Conservation (phyloP, 2,797 vertebrate genomes). For the Periophthalmus magnuspinnatus region DNA sequence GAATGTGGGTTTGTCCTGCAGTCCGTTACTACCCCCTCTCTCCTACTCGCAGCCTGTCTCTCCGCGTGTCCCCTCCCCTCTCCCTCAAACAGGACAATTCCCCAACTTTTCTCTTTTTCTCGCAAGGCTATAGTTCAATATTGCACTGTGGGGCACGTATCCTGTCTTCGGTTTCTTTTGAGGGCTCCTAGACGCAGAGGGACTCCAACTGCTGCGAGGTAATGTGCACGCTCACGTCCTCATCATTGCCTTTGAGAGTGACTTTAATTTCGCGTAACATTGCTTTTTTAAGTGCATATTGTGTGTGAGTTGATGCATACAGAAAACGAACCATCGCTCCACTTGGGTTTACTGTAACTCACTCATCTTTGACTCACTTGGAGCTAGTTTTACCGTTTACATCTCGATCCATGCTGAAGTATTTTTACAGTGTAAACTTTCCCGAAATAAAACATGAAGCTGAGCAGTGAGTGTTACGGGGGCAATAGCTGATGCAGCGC, state of each 20-base stretch:
- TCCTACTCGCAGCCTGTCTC: slow-evolving; percentile 48
- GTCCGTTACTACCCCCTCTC: slow-evolving; percentile 75
- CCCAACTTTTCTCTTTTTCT: slow-evolving; percentile 81
- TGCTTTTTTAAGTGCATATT: slow-evolving; percentile 40
- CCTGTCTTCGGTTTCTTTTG: slow-evolving; percentile 77
- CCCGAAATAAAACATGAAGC: slow-evolving; percentile 12
- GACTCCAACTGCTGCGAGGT: slow-evolving; percentile 73
- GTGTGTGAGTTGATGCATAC: slow-evolving; percentile 3
- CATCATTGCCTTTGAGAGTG: slow-evolving; percentile 49
- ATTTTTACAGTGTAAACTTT: slow-evolving; percentile 11
- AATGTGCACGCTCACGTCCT: slow-evolving; percentile 45
- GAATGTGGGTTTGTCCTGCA: slow-evolving; percentile 82
- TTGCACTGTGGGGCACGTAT: slow-evolving; percentile 74
- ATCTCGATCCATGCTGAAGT: background rate
- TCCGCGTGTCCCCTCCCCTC: slow-evolving; percentile 82
- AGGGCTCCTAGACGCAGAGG: slow-evolving; percentile 64
- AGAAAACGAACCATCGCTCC: slow-evolving; percentile 1
- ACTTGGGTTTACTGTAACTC: slow-evolving; percentile 1
- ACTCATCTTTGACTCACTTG: background rate
- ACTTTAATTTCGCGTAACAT: slow-evolving; percentile 46
- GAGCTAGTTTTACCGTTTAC: background rate
- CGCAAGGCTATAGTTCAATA: slow-evolving; percentile 79
- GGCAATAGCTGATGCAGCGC: slow-evolving; percentile 35
- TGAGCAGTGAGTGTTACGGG: slow-evolving; percentile 17
- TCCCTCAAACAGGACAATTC: slow-evolving; percentile 81